Base-by-base conservation (phyloP, 2,888 invertebrate species). In the Microctonus aethiopoides region DNA sequence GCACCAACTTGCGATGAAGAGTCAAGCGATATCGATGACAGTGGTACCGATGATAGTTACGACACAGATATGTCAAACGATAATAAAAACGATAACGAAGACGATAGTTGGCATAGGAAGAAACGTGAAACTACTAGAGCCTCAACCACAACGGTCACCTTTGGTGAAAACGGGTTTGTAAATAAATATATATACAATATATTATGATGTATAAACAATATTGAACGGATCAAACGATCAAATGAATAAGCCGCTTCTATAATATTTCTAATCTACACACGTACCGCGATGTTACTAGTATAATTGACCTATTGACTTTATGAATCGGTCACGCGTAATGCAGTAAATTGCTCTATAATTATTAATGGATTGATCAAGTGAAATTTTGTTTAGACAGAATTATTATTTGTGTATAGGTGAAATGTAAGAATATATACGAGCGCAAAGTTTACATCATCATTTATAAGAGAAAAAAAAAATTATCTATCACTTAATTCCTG, bases 1-100 rank as follows among this genome's bases (percentile, higher is more conserved):
- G 80, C 83, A n/a, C 84, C 84, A 13, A 83, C 80, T 24, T 80
- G 80, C 71, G 82, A 83, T 68, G 84, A 84, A 67, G 84, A 84
- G 61, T 80, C 80, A 69, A 84, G 84, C 71, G 84, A 84, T 71
- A 83, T 84, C 68, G 84, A 84, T 59, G 81, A 83, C 74, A 84
- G 83, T 70, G 82, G 80, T 68, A 80, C 81, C 32, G 83, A 82
- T 36, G 75, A 72, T 24, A 83, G 83, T 70, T 83, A 82, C 64
- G 84, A 83, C 67, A 78, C 81, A 3, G 83, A 83, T 75, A 65
- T 80, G 57, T 78, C 77, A 10, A 52, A 76, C 13, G 75, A 71
- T 24, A 76, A 71, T 24, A 76, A 76, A 52, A 74, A 75, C 29
- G 70, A 76, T 26, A 76, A 74, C 29, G 74, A 76, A n/a, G 46